phyloP scores from a whole-genome alignment of 1,140 invertebrate genomes.

The Spodoptera frugiperda region DNA sequence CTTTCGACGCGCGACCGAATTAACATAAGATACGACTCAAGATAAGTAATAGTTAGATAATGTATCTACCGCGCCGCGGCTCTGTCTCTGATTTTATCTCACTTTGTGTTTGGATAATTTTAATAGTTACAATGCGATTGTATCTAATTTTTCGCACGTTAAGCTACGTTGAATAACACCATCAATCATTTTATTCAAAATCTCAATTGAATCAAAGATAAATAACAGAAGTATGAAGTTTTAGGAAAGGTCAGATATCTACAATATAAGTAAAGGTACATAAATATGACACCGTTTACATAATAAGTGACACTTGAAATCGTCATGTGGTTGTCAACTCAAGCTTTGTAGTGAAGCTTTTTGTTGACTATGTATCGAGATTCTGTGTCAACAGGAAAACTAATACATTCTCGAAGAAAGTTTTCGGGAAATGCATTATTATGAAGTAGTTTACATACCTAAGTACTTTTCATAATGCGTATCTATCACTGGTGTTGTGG shows the following conservation, averaged over 20 bases:
- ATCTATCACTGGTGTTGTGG: too few relatives aligned
- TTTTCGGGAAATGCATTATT: too few relatives aligned
- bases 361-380: background rate
- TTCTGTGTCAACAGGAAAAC: conserved; percentile 12
- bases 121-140: background rate
- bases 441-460: too few relatives aligned
- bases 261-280: too few relatives aligned
- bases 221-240: too few relatives aligned
- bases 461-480: too few relatives aligned
- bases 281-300: too few relatives aligned
- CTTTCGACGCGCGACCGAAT: conserved; percentile 1
- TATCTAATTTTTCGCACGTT: background rate
- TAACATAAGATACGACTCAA: conserved; percentile 29
- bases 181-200: too few relatives aligned
- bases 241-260: too few relatives aligned
- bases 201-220: too few relatives aligned
- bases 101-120: background rate
- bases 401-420: background rate
- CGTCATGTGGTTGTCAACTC: conserved; percentile 19
- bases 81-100: background rate
- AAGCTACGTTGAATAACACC: too few relatives aligned
- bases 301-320: background rate
- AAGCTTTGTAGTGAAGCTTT: conserved; percentile 3
- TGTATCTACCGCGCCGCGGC: conserved; percentile 1
- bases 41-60: conserved; percentile 13